A percentile compares a stretch with the other conserved stretches of the same genome.
phyloP scores from a whole-genome alignment of 2,888 invertebrate species.

The Meliscaeva auricollis region DNA sequence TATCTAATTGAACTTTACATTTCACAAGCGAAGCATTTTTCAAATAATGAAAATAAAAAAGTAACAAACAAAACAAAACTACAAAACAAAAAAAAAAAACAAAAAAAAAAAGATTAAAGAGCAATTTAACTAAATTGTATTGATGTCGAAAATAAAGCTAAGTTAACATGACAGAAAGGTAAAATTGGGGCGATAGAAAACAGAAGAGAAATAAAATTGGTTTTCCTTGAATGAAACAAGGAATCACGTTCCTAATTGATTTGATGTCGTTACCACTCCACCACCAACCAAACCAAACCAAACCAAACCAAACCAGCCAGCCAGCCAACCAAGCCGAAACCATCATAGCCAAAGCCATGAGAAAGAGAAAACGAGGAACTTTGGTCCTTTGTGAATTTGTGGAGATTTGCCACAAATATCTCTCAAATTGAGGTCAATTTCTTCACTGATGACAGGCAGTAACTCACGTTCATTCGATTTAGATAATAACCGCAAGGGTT shows the following conservation, averaged over 20 bases:
- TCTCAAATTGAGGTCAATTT: conserved; percentile 71
- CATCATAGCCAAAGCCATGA: background rate
- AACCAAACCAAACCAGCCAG: background rate
- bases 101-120: conserved; percentile 56
- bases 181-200: conserved; percentile 60
- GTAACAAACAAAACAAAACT: background rate
- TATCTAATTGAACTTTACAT: background rate
- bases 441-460: conserved; percentile 69
- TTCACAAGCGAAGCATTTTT: background rate
- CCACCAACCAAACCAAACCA: background rate
- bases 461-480: conserved; percentile 73
- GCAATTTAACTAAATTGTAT: conserved; percentile 70
- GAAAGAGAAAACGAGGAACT: conserved; percentile 23
- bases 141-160: conserved; percentile 64
- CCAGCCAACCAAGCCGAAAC: background rate
- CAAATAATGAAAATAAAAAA: background rate
- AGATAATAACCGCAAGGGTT: conserved; percentile 66
- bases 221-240: conserved; percentile 47
- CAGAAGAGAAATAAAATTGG: conserved; percentile 62
- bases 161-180: conserved; percentile 68
- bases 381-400: conserved; percentile 67
- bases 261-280: conserved; percentile 68
- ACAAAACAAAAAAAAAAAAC: conserved; percentile 18
- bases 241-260: conserved; percentile 74
- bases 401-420: conserved; percentile 71